These are phyloP conservation scores for Orthonyx spaldingii DNA, from an alignment of 2,113 vertebrate species.

Conservation along the genomic window DNA sequence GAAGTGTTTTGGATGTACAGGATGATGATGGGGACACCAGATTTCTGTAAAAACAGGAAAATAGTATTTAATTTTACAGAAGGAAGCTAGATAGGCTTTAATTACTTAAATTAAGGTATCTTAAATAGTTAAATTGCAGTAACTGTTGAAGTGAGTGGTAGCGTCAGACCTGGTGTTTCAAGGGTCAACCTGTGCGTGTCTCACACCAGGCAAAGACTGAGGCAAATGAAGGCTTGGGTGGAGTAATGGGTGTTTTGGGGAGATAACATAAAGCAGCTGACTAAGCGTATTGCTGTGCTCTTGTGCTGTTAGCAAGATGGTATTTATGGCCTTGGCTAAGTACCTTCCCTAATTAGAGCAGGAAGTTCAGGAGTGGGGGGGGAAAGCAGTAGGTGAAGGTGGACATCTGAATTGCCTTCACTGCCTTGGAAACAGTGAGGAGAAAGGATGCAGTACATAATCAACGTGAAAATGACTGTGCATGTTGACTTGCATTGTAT, in stretches of 20 bases:
- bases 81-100: not conserved
- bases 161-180: not conserved
- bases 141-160: not conserved
- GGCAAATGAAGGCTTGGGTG: not conserved
- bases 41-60: not conserved
- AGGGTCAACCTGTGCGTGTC: not conserved
- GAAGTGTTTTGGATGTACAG: not conserved
- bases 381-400: not conserved
- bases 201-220: not conserved
- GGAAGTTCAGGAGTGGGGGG: not conserved
- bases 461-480: not conserved
- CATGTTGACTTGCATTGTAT: not conserved
- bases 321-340: not conserved
- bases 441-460: not conserved
- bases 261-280: constrained; percentile 6
- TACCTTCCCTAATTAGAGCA: not conserved
- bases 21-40: not conserved
- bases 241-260: not conserved
- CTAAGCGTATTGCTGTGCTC: not conserved
- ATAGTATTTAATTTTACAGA: not conserved
- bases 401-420: not conserved
- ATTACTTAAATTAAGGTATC: not conserved
- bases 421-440: not conserved
- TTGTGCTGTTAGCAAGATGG: not conserved
- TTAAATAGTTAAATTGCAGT: not conserved